Conservation (phyloP, 64 coral and sea anemone genomes). For the Dendronephthya gigantea region DNA sequence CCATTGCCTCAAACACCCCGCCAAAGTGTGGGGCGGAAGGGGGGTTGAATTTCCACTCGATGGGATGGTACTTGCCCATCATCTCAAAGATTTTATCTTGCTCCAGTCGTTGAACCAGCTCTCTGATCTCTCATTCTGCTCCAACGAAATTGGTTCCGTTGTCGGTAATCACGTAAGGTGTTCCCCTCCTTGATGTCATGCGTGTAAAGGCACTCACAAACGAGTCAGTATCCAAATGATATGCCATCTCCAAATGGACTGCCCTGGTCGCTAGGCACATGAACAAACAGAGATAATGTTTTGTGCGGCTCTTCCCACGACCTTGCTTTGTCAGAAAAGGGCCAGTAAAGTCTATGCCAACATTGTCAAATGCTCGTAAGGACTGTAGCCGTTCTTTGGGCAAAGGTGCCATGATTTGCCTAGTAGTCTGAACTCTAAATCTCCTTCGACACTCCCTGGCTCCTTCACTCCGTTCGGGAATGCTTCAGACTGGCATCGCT, state of each 20-base stretch:
- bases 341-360: too few relatives aligned
- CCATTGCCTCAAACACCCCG: too few relatives aligned
- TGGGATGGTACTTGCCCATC: not conserved
- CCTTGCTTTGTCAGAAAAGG: constrained; percentile 30
- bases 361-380: not conserved
- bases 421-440: not conserved
- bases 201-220: not conserved
- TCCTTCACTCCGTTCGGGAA: too few relatives aligned
- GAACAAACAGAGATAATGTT: constrained; percentile 11
- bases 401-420: not conserved
- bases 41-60: not conserved
- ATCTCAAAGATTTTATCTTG: not conserved
- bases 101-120: not conserved
- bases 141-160: constrained; percentile 32
- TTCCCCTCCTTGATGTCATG: too few relatives aligned
- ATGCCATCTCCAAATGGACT: constrained; percentile 22
- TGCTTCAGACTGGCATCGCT: too few relatives aligned
- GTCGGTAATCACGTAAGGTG: constrained; percentile 13
- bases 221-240: not conserved
- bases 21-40: not conserved
- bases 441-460: not conserved
- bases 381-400: not conserved
- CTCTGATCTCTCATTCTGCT: not conserved
- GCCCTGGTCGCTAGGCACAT: not conserved
- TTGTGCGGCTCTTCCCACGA: not conserved